Conservation (phyloP, 2,888 invertebrate genomes). For the Ophioninae sp. region DNA sequence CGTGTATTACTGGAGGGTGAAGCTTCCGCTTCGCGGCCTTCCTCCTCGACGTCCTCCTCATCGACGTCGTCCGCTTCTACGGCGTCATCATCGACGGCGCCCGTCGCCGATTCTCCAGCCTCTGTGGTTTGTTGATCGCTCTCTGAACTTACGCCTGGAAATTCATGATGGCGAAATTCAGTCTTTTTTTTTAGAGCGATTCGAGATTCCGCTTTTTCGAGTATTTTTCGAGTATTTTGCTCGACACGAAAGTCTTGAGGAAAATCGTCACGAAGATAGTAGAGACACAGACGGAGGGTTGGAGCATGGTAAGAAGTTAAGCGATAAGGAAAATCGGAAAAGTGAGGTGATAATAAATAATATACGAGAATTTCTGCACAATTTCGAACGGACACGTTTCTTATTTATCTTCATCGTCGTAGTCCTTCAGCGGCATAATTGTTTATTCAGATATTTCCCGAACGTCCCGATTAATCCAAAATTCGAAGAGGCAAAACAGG, state of each 20-base stretch:
- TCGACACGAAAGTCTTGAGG: background rate
- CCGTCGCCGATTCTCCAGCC: constrained; percentile 69
- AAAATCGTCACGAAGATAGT: background rate
- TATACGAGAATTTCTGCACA: background rate
- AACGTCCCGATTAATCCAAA: background rate
- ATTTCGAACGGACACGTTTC: constrained; percentile 3
- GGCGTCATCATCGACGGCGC: constrained; percentile 71
- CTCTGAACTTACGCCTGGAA: constrained; percentile 84
- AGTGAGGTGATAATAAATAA: constrained; percentile 35
- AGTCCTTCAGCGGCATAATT: background rate
- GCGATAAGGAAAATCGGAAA: constrained; percentile 10
- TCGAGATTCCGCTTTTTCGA: background rate
- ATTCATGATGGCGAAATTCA: background rate
- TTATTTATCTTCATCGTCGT: constrained; percentile 26
- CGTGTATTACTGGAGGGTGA: constrained; percentile 84
- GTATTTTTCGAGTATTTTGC: background rate
- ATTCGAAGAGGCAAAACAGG: constrained; percentile 13
- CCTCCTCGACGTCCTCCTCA: constrained; percentile 83
- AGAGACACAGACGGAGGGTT: background rate
- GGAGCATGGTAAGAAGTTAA: background rate
- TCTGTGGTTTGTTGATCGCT: constrained; percentile 83
- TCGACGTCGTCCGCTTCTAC: constrained; percentile 74
- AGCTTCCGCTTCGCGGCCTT: constrained; percentile 93
- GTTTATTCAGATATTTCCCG: background rate
- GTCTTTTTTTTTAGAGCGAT: background rate